Evolutionary conservation across 2,113 vertebrate species (phyloP), one percentile per base, ranked within the genome.

Genomic region (Anhinga rufa): DNA sequence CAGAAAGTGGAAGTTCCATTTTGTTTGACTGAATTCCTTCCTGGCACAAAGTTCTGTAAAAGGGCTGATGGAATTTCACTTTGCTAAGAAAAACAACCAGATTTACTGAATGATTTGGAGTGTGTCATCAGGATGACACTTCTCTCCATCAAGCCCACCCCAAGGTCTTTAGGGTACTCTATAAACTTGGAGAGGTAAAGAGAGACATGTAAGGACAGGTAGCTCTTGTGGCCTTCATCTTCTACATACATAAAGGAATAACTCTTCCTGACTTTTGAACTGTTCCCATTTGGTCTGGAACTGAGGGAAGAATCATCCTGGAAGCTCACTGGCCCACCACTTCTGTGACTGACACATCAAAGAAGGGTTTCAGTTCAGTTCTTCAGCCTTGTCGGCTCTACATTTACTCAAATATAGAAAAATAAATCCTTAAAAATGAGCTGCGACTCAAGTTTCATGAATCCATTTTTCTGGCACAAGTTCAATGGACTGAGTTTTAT

Each of bases 351-450:
- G 61, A 80, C 79, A 90, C 64, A 85, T 94, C 79, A 84, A 81
- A 95, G 76, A 57, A 78, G 66, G 79, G 55, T 68, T 83, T 90
- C 31, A 70, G 46, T 74, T 92, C 49, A 31, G 58, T 82, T 94
- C 75, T 75, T 72, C 82, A 88, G 28, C 51, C 49, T 82, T 90
- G 62, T 61, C 17, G 15, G 62, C 79, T 92, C 70, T 92, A 76
- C 79, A 58, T 84, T 95, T 91, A 77, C 22, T 64, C 34, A 85
- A 72, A 58, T 42, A 76, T 3, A 84, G 65, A 68, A 58, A 79
- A 92, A 87, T 57, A 91, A 82, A 79, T 76, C 57, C 86, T 90
- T 86, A 65, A 91, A 94, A 95, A 80, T 76, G 21, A 86, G 51
- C 49, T 86, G 82, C 82, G 61, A 28, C 49, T 89, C 58, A 80